Conservation (phyloP, 1,140 invertebrate species). For the Dryas iulia region DNA sequence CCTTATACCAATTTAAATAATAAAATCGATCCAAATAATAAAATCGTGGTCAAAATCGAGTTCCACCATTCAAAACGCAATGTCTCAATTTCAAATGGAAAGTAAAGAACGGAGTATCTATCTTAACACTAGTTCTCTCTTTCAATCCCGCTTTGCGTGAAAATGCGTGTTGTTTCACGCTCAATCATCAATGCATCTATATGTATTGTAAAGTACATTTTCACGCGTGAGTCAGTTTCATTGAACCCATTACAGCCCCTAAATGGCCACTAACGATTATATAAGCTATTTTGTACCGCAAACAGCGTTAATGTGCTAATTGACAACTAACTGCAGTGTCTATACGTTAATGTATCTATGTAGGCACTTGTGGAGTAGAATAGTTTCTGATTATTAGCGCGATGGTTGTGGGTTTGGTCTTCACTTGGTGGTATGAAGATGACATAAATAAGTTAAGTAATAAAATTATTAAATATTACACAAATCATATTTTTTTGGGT, state of each 20-base stretch:
- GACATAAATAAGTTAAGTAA: too few species aligned
- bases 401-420: too few species aligned
- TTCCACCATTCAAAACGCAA: background rate
- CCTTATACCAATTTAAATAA: too few species aligned
- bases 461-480: too few species aligned
- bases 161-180: background rate
- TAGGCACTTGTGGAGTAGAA: too few species aligned
- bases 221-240: background rate
- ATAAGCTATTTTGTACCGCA: background rate
- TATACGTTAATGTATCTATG: too few species aligned
- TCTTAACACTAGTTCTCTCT: background rate
- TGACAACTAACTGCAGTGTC: background rate
- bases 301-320: conserved; percentile 1
- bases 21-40: too few species aligned
- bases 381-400: too few species aligned
- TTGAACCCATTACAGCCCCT: background rate
- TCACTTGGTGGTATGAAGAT: too few species aligned
- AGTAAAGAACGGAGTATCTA: background rate
- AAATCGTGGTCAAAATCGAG: too few species aligned
- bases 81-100: background rate
- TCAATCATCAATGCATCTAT: background rate
- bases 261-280: background rate
- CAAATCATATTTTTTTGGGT: too few species aligned
- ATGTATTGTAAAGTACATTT: background rate
- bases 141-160: background rate